Percentiles rank a stretch among this genome's conserved stretches.
Conservation (phyloP, 2,113 vertebrate genomes). For the Tachuris rubrigastra region DNA sequence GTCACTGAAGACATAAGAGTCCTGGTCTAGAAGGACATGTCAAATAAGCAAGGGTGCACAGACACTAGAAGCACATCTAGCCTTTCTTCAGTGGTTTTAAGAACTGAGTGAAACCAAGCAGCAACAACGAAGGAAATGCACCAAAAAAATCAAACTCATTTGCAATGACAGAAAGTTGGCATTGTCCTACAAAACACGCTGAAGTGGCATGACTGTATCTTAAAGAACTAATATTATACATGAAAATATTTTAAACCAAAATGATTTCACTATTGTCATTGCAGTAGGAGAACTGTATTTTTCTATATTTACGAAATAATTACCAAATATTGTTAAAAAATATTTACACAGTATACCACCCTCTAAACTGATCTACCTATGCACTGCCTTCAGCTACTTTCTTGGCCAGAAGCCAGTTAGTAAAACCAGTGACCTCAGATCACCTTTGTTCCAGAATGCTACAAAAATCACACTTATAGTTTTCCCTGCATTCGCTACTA, state of each 20-base stretch:
- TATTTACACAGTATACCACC: neutral
- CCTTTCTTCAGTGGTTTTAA: neutral
- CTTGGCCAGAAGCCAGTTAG: neutral
- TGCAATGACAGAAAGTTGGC: neutral
- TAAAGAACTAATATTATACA: neutral
- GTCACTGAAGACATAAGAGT: neutral
- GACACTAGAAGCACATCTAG: neutral
- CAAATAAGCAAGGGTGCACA: neutral
- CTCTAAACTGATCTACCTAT: neutral
- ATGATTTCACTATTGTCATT: neutral
- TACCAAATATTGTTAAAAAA: neutral
- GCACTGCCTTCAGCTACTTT: neutral
- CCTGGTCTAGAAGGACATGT: neutral
- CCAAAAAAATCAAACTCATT: neutral
- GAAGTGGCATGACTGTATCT: neutral
- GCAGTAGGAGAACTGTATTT: neutral
- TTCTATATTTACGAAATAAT: neutral
- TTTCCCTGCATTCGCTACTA: neutral
- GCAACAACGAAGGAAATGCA: neutral
- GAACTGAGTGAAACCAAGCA: neutral
- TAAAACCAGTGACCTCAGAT: neutral
- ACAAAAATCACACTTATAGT: neutral
- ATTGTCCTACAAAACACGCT: neutral
- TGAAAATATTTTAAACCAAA: neutral
- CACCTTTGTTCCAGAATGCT: neutral